Conservation (phyloP, 1,140 invertebrate species). For the Zeugodacus cucurbitae region DNA sequence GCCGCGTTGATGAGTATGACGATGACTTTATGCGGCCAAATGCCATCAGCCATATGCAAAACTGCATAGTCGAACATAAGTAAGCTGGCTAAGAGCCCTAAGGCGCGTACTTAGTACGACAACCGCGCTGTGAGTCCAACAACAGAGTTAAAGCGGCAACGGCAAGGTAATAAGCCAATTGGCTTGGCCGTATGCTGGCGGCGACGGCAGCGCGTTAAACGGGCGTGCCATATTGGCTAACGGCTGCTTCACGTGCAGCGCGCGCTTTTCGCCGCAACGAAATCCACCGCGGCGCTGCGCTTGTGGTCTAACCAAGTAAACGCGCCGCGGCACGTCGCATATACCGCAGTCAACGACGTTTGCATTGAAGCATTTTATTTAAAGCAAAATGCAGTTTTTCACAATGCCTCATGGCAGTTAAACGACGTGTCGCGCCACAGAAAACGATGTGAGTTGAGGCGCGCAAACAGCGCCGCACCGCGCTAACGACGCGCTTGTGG, state of each 20-base stretch:
- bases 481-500: neutral
- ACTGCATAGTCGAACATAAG: neutral
- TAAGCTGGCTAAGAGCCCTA: neutral
- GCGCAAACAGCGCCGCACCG: neutral
- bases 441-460: neutral
- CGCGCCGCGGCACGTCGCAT: neutral
- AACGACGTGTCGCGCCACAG: neutral
- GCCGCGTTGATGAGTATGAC: neutral
- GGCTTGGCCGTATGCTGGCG: neutral
- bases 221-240: neutral
- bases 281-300: neutral
- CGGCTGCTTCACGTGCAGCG: neutral
- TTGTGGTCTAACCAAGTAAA: neutral
- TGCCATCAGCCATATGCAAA: neutral
- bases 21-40: neutral
- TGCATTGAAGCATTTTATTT: slow-evolving; percentile 9
- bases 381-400: neutral
- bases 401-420: slow-evolving; percentile 9
- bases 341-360: neutral
- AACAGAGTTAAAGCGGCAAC: neutral
- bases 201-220: neutral
- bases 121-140: neutral
- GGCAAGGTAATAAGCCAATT: too few relatives aligned
- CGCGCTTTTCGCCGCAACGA: neutral
- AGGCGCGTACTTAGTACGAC: neutral